These are phyloP conservation scores for Astropecten irregularis DNA, from an alignment of 53 echinoderm and acorn worm genomes.

Conservation along the genomic window DNA sequence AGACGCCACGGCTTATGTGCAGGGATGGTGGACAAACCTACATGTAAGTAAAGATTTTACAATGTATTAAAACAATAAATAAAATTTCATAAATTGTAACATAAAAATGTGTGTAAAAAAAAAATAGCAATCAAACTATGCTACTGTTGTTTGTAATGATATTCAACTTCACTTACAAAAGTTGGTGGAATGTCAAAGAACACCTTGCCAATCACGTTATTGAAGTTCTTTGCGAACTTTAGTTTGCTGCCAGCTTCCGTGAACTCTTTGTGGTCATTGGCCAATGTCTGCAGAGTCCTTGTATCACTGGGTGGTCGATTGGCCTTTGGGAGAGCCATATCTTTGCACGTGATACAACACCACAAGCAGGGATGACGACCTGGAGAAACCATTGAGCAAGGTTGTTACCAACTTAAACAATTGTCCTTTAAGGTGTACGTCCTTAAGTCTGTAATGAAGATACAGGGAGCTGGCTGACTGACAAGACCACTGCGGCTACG, in stretches of 20 bases:
- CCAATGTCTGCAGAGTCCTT: neutral
- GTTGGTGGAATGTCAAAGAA: neutral
- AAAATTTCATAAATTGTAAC: neutral
- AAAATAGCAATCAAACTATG: neutral
- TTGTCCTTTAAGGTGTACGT: conserved; percentile 26
- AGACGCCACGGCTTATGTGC: conserved; percentile 35
- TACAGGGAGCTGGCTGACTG: too few species aligned
- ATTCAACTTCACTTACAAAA: conserved; percentile 4
- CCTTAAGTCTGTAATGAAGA: too few species aligned
- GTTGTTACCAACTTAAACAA: too few species aligned
- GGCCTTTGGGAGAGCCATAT: neutral
- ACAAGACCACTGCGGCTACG: too few species aligned
- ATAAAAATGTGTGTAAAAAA: neutral
- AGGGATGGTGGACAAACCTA: conserved; percentile 49
- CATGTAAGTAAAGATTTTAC: neutral
- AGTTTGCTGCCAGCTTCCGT: neutral
- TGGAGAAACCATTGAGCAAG: too few species aligned
- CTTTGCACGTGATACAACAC: neutral
- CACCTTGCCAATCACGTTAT: conserved; percentile 1
- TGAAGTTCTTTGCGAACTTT: neutral
- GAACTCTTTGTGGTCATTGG: neutral
- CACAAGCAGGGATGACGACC: conserved; percentile 10
- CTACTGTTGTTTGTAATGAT: neutral
- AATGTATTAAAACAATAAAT: too few species aligned
- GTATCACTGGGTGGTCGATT: neutral